phyloP scores from a whole-genome alignment of 2,113 vertebrate genomes.

The Catharus bicknelli region DNA sequence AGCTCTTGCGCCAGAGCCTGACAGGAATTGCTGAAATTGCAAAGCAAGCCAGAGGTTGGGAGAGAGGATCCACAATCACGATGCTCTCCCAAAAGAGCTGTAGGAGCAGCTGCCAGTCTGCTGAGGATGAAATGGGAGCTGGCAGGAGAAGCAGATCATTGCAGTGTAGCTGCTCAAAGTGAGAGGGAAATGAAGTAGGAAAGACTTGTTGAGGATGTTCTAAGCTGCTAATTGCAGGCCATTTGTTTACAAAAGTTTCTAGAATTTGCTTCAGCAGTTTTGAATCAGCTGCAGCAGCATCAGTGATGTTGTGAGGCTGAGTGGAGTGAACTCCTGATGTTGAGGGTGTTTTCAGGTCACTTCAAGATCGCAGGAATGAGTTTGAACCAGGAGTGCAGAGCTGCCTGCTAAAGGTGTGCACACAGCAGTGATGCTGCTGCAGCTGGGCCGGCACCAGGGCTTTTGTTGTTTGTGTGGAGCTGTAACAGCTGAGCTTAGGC shows the following conservation, averaged over 20 bases:
- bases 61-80: rapidly evolving
- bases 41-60: neutral
- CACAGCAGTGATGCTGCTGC: neutral
- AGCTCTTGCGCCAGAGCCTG: neutral
- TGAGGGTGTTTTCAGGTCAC: neutral
- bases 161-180: neutral
- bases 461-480: neutral
- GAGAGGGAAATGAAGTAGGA: neutral
- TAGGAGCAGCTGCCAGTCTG: neutral
- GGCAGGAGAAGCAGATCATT: neutral
- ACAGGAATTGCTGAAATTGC: neutral
- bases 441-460: neutral
- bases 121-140: neutral
- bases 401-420: neutral
- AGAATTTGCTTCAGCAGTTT: neutral
- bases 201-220: neutral
- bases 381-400: neutral
- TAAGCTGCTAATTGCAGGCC: neutral
- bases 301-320: neutral
- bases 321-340: neutral
- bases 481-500: neutral
- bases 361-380: neutral
- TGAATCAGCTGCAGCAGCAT: neutral
- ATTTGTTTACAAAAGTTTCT: neutral
- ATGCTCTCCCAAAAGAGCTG: neutral